A percentile compares a stretch with the other conserved stretches of the same genome.
phyloP scores from a whole-genome alignment of 2,113 vertebrate genomes.

The Hippoglossus stenolepis region DNA sequence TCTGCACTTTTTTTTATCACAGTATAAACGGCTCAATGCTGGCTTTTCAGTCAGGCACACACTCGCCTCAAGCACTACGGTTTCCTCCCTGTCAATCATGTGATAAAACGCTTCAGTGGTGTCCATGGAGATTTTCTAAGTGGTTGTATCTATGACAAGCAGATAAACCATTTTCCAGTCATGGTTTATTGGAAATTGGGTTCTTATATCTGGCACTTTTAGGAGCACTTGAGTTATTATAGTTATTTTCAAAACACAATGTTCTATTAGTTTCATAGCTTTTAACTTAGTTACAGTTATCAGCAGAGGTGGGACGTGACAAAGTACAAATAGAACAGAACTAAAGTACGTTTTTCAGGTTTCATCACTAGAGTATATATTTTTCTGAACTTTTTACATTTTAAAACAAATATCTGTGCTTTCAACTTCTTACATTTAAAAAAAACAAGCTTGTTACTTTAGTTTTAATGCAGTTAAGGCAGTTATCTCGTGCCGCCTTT shows the following conservation, averaged over 20 bases:
- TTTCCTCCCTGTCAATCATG: constrained; percentile 33
- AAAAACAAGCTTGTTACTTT: too few species aligned
- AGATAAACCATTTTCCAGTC: constrained; percentile 23
- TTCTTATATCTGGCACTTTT: not conserved
- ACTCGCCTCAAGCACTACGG: not conserved
- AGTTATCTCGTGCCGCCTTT: too few species aligned
- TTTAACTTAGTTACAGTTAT: too few species aligned
- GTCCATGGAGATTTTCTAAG: not conserved
- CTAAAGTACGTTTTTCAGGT: too few species aligned
- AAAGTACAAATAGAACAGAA: too few species aligned
- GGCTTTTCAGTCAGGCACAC: not conserved
- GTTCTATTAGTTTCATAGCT: not conserved
- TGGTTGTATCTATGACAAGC: constrained; percentile 21
- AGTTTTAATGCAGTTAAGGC: too few species aligned
- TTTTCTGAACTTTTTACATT: too few species aligned
- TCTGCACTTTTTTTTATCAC: not conserved
- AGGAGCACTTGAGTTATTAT: not conserved
- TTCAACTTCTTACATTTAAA: too few species aligned
- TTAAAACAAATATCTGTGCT: too few species aligned
- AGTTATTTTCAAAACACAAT: not conserved
- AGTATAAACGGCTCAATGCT: not conserved
- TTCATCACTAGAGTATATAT: too few species aligned
- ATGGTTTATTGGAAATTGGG: not conserved
- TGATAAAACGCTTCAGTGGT: not conserved
- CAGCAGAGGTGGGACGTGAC: too few species aligned